A percentile compares a stretch with the other conserved stretches of the same genome.
phyloP scores from a whole-genome alignment of 1,140 invertebrate genomes.

The Bemisia tabaci region DNA sequence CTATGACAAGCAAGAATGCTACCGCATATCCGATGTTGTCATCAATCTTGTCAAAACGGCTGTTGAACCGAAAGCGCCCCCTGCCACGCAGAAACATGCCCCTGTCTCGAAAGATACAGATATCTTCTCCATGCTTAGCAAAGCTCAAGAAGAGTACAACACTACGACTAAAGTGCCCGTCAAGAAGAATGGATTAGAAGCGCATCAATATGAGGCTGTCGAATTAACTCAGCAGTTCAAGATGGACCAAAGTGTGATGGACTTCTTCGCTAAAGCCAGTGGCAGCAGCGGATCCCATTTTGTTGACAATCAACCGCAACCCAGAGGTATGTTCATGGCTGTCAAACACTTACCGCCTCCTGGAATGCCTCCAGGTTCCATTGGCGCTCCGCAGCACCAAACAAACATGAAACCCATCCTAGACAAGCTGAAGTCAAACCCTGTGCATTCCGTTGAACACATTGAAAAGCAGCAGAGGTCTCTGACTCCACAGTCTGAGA shows the following conservation, averaged over 20 bases:
- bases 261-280: conserved; percentile 69
- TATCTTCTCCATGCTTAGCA: conserved; percentile 77
- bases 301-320: background rate
- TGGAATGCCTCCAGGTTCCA: conserved; percentile 8
- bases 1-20: conserved; percentile 78
- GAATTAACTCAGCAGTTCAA: conserved; percentile 52
- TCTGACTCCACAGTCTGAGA: conserved; percentile 42
- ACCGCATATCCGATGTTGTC: conserved; percentile 54
- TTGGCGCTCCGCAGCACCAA: conserved; percentile 6
- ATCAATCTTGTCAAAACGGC: conserved; percentile 47
- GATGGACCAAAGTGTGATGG: conserved; percentile 70
- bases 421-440: conserved; percentile 61
- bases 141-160: conserved; percentile 71
- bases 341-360: conserved; percentile 7
- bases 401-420: conserved; percentile 25
- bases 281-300: conserved; percentile 31
- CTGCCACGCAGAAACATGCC: conserved; percentile 6
- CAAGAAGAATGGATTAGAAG: background rate
- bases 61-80: conserved; percentile 12
- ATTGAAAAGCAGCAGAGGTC: conserved; percentile 75
- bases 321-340: conserved; percentile 5
- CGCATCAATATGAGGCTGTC: conserved; percentile 10
- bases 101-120: conserved; percentile 37
- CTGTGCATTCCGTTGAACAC: conserved; percentile 67
- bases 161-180: background rate